These are phyloP conservation scores for Zaprionus lachaisei DNA, from an alignment of 1,140 invertebrate genomes.

Conservation along the genomic window DNA sequence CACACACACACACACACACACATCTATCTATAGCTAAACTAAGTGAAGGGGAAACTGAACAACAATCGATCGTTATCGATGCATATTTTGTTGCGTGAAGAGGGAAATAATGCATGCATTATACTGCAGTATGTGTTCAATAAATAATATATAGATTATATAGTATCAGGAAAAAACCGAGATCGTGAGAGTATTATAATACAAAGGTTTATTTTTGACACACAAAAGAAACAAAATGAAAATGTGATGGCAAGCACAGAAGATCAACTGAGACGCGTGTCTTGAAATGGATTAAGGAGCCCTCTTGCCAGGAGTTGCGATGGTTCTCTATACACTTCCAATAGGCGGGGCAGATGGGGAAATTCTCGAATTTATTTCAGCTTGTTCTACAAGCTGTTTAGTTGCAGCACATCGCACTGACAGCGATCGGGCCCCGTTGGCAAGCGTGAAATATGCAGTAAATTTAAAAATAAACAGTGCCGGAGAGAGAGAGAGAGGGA, in stretches of 20 bases:
- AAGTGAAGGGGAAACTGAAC: constrained; percentile 3
- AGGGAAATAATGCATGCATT: neutral
- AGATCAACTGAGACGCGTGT: neutral
- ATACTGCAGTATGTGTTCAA: neutral
- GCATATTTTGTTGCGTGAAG: neutral
- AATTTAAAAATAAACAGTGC: constrained; percentile 62
- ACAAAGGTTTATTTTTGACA: neutral
- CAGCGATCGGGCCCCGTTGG: constrained; percentile 5
- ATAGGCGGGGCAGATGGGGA: neutral
- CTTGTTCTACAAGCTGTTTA: constrained; percentile 45
- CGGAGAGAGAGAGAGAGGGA: constrained; percentile 5
- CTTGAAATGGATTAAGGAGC: neutral
- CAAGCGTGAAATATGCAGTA: constrained; percentile 15
- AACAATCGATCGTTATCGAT: neutral
- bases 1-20: neutral
- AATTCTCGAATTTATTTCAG: constrained; percentile 22
- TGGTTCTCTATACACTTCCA: constrained; percentile 3
- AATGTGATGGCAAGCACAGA: neutral
- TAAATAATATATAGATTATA: too few species aligned
- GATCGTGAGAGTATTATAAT: neutral
- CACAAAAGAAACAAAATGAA: neutral
- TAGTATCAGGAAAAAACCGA: neutral
- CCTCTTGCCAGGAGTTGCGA: neutral
- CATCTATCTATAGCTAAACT: neutral
- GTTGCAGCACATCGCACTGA: constrained; percentile 33